phyloP scores from a whole-genome alignment of 2,888 invertebrate species.

The Phymatocera aterrima region DNA sequence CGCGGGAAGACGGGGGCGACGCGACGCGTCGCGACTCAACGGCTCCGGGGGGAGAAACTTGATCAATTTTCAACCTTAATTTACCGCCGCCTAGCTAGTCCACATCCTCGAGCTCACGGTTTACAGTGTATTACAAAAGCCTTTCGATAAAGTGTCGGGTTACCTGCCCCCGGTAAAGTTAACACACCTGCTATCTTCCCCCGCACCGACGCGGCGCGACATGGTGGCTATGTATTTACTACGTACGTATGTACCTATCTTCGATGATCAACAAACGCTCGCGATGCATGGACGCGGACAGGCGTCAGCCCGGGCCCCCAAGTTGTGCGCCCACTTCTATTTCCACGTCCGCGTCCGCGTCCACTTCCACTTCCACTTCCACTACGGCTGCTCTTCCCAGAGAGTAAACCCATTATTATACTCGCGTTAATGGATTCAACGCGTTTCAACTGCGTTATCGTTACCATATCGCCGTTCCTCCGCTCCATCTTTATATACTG shows the following conservation, averaged over 20 bases:
- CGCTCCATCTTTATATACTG: not conserved
- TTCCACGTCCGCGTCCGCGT: too few relatives aligned
- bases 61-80: constrained; percentile 18
- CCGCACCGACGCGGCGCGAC: too few relatives aligned
- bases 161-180: constrained; percentile 2
- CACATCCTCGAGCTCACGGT: too few relatives aligned
- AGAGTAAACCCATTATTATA: constrained; percentile 43
- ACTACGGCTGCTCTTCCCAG: too few relatives aligned
- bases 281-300: constrained; percentile 12
- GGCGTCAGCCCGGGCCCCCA: too few relatives aligned
- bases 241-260: too few relatives aligned
- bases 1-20: not conserved
- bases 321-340: constrained; percentile 29
- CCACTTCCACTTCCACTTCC: constrained; percentile 40
- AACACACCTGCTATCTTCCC: constrained; percentile 42
- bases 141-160: constrained; percentile 23
- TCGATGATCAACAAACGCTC: constrained; percentile 11
- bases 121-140: constrained; percentile 26
- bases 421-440: constrained; percentile 39
- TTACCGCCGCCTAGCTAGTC: too few relatives aligned
- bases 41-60: not conserved
- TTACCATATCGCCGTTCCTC: constrained; percentile 11
- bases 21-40: not conserved
- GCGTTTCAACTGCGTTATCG: constrained; percentile 38
- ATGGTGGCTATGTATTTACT: too few relatives aligned